A percentile compares a stretch with the other conserved stretches of the same genome.
Conservation (phyloP, 2,888 invertebrate genomes). For the Therioaphis trifolii region DNA sequence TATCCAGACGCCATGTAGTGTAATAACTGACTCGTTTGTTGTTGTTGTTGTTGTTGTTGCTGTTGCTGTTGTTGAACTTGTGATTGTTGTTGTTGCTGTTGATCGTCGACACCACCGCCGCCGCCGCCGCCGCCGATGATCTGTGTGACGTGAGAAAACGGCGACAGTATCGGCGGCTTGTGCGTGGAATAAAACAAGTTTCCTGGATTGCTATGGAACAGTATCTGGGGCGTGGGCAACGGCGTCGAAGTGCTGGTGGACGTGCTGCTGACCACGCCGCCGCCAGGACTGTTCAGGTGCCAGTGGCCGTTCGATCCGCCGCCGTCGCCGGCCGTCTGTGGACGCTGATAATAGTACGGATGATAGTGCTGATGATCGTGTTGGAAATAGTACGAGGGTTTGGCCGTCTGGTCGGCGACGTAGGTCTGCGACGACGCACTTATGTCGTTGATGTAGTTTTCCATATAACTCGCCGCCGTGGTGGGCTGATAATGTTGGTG, state of each 20-base stretch:
- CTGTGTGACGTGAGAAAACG: constrained; percentile 17
- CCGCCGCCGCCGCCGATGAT: background rate
- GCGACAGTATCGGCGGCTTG: constrained; percentile 23
- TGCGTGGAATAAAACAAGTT: constrained; percentile 36
- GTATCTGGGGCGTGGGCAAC: constrained; percentile 1
- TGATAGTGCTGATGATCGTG: constrained; percentile 57
- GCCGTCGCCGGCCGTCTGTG: background rate
- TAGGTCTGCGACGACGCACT: constrained; percentile 39
- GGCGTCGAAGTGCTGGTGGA: constrained; percentile 8
- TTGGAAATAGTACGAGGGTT: constrained; percentile 52
- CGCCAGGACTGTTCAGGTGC: background rate
- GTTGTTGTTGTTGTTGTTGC: constrained; percentile 25
- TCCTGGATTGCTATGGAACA: constrained; percentile 46
- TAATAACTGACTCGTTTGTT: constrained; percentile 29
- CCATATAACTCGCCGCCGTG: constrained; percentile 2
- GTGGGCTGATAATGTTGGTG: constrained; percentile 51
- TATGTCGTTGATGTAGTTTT: constrained; percentile 58
- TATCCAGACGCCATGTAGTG: constrained; percentile 60
- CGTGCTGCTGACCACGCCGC: background rate
- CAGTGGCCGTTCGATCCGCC: background rate
- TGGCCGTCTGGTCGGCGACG: constrained; percentile 42
- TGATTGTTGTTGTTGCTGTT: constrained; percentile 10
- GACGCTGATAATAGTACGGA: constrained; percentile 41
- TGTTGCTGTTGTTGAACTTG: constrained; percentile 10
- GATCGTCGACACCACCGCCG: constrained; percentile 18